phyloP scores from a whole-genome alignment of 2,797 vertebrate genomes.

The Sternotherus odoratus region DNA sequence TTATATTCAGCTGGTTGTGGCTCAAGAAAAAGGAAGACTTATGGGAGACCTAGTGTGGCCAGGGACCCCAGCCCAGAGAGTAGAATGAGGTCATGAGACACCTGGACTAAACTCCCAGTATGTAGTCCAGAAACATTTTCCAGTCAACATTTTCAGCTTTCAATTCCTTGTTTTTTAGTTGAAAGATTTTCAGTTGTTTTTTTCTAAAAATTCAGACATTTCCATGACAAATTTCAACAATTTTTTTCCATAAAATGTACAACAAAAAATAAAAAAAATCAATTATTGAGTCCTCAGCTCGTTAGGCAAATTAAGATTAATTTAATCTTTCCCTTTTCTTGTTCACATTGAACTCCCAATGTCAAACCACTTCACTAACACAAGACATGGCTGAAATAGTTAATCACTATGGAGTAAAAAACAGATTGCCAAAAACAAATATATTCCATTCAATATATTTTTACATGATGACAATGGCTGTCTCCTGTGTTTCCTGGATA shows the following conservation, averaged over 20 bases:
- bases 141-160: neutral
- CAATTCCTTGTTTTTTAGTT: neutral
- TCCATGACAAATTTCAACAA: neutral
- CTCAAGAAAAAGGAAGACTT: neutral
- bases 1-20: neutral
- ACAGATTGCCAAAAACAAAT: neutral
- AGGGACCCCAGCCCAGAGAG: neutral
- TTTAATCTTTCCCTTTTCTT: neutral
- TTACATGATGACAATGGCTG: neutral
- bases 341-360: neutral
- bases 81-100: neutral
- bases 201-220: neutral
- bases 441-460: constrained; percentile 8
- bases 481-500: neutral
- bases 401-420: neutral
- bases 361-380: neutral
- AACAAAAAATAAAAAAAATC: neutral
- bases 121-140: neutral
- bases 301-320: neutral
- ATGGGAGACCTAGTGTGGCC: neutral
- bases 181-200: neutral
- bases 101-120: neutral
- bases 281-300: neutral
- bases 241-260: neutral
- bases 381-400: neutral